Evolutionary conservation across 2,113 vertebrate genomes (phyloP).

Genomic region (Sciurus niger): DNA sequence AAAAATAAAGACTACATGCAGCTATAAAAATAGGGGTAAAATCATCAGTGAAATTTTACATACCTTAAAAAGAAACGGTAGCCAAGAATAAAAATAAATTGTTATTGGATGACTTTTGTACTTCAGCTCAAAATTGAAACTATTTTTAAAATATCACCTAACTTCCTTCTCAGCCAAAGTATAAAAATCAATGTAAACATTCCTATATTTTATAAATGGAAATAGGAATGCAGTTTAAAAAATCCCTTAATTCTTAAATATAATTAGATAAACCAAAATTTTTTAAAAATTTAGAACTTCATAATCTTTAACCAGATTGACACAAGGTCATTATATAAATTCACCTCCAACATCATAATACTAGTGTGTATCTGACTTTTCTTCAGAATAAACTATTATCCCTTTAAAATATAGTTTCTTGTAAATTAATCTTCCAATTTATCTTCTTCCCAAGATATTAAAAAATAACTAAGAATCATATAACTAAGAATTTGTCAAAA

Average conservation of each 20-base stretch:
- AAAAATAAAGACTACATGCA: conserved; percentile 88
- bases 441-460: conserved; percentile 4
- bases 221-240: conserved; percentile 69
- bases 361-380: conserved; percentile 57
- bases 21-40: conserved; percentile 86
- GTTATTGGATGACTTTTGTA: conserved; percentile 85
- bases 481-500: conserved; percentile 63
- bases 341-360: conserved; percentile 58
- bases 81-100: conserved; percentile 89
- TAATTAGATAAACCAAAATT: conserved; percentile 66
- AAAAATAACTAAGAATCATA: conserved; percentile 16
- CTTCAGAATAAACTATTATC: conserved; percentile 48
- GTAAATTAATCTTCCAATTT: conserved; percentile 43
- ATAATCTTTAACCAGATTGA: conserved; percentile 53
- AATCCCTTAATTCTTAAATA: conserved; percentile 34
- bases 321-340: conserved; percentile 41
- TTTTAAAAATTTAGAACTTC: conserved; percentile 53
- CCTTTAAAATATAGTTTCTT: conserved; percentile 55
- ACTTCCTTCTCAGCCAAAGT: conserved; percentile 62
- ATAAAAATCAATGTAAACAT: conserved; percentile 73
- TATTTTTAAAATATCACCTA: conserved; percentile 73
- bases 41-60: conserved; percentile 91
- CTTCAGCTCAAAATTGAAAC: conserved; percentile 76
- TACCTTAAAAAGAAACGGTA: conserved; percentile 93
- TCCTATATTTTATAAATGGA: conserved; percentile 73